Evolutionary conservation across 1,140 invertebrate species (phyloP).

Genomic region (Papilio glaucus): DNA sequence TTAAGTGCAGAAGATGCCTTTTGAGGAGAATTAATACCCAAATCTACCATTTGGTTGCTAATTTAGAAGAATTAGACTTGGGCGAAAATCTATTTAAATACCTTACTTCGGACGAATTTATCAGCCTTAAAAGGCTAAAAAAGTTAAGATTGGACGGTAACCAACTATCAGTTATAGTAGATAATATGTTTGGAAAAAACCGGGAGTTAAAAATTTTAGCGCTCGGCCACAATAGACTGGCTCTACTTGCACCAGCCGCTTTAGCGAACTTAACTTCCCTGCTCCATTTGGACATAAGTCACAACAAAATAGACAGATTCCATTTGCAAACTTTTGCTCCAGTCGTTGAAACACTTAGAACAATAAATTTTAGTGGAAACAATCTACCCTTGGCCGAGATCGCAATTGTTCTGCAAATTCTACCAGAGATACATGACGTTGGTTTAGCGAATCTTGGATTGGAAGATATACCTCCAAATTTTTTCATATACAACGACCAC

Average conservation of each 20-base stretch:
- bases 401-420: slow-evolving; percentile 82
- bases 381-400: slow-evolving; percentile 78
- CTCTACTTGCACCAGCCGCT: slow-evolving; percentile 87
- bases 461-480: slow-evolving; percentile 79
- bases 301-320: slow-evolving; percentile 88
- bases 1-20: slow-evolving; percentile 88
- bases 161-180: slow-evolving; percentile 88
- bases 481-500: slow-evolving; percentile 79
- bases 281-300: slow-evolving; percentile 87
- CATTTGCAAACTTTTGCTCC: slow-evolving; percentile 85
- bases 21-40: slow-evolving; percentile 89
- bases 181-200: slow-evolving; percentile 88
- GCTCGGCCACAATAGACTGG: slow-evolving; percentile 88
- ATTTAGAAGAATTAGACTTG: slow-evolving; percentile 88
- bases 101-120: slow-evolving; percentile 89
- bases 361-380: slow-evolving; percentile 88
- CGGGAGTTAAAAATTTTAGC: slow-evolving; percentile 84
- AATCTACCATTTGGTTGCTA: slow-evolving; percentile 89
- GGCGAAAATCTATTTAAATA: slow-evolving; percentile 91
- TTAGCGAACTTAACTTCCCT: slow-evolving; percentile 88
- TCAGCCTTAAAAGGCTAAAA: slow-evolving; percentile 87
- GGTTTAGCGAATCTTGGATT: slow-evolving; percentile 84
- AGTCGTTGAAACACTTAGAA: slow-evolving; percentile 85
- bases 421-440: slow-evolving; percentile 84
- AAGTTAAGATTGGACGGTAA: slow-evolving; percentile 90